Base-by-base conservation (phyloP, 2,113 vertebrate species). In the Chlorodrepanis virens region DNA sequence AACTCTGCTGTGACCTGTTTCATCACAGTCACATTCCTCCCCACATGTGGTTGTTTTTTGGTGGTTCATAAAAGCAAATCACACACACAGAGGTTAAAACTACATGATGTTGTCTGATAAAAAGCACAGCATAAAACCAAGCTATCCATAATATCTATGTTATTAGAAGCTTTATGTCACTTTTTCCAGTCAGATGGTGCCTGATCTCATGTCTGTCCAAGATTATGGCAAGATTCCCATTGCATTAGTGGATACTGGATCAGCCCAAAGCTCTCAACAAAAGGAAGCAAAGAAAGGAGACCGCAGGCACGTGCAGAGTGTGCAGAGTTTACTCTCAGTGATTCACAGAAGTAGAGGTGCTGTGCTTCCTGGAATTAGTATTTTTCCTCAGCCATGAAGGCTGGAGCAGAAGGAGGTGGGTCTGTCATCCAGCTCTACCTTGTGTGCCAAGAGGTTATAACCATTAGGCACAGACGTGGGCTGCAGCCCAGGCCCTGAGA, bases 161-260 rank as follows among this genome's bases (percentile, higher is more conserved):
- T 96, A 63, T 85, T 85, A 88, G 68, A 91, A 94, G 28, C 4
- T 3, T 86, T 68, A 65, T 67, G 76, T 95, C 87, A 90, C 33
- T 90, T 95, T 83, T 96, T 91, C 89, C 90, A 90, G 67, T 70
- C 75, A 91, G 78, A 52, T 78, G 68, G 37, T 87, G 50, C 42
- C 29, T 65, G 63, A 77, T 83, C 67, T 61, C 69, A 83, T 12
- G n/a, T 59, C 69, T 7, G 5, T 71, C 15, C 39, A 83, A 83
- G 71, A 78, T 61, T 63, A 88, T 50, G 50, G 59, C 80, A 94
- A 83, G 42, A 37, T 50, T 83, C 39, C 54, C 20, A 39, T 31
- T 70, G 54, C 56, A 56, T 78, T 49, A 79, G 18, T 35, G 17
- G 12, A 31, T 76, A n/a, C 5, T 22, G 56, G 35, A 64, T 81